Evolutionary conservation across 2,113 vertebrate species (phyloP).

Genomic region (Haplotaxodon microlepis): DNA sequence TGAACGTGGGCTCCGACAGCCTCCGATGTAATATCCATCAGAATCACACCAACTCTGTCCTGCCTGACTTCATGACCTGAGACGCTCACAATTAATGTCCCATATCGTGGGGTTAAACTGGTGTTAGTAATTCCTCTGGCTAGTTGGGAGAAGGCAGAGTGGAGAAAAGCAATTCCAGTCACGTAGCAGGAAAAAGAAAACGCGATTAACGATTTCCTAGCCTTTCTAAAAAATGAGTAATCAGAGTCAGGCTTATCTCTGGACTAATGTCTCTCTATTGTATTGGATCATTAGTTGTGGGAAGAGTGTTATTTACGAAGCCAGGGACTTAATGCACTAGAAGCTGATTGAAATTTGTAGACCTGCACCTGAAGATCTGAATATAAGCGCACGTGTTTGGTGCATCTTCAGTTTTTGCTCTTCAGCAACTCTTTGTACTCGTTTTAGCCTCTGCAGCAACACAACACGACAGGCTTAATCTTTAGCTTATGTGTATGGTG

Average conservation of each 20-base stretch:
- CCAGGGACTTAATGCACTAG: neutral
- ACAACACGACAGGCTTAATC: neutral
- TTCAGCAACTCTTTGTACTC: neutral
- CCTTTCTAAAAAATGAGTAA: conserved; percentile 56
- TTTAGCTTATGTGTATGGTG: neutral
- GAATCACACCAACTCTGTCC: conserved; percentile 39
- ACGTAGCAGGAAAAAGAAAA: conserved; percentile 39
- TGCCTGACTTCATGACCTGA: conserved; percentile 60
- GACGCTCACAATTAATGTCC: conserved; percentile 68
- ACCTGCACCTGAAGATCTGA: neutral
- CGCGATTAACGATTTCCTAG: conserved; percentile 61
- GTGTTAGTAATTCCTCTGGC: conserved; percentile 56
- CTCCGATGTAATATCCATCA: conserved; percentile 46
- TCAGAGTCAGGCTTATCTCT: conserved; percentile 45
- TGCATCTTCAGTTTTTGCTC: neutral
- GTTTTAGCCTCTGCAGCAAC: neutral
- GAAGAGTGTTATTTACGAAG: neutral
- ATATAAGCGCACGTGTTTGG: neutral
- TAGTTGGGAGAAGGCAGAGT: conserved; percentile 18
- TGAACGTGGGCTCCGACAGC: conserved; percentile 25
- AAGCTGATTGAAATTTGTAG: neutral
- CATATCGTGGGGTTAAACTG: conserved; percentile 61
- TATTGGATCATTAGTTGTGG: conserved; percentile 17
- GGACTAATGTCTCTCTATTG: conserved; percentile 24
- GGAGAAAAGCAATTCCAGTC: conserved; percentile 29